These are phyloP conservation scores for Fabriciana adippe DNA, from an alignment of 2,888 invertebrate genomes.

Conservation along the genomic window DNA sequence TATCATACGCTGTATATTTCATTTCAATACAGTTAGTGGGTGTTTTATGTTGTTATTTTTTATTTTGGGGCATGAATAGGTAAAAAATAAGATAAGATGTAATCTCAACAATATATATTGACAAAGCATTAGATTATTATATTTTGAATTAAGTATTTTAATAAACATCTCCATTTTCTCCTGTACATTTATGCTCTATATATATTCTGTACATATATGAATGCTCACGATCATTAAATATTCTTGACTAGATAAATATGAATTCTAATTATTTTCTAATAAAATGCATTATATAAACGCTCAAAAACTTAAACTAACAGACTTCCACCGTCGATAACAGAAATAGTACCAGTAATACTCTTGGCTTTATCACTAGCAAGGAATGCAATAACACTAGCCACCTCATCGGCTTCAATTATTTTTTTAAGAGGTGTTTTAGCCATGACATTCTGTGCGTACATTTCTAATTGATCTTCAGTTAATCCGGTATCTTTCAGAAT, in stretches of 20 bases:
- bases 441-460: slow-evolving; percentile 82
- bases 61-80: too few species aligned
- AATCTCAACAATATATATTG: too few species aligned
- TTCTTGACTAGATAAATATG: slow-evolving; percentile 10
- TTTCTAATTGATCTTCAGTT: slow-evolving; percentile 87
- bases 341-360: slow-evolving; percentile 91
- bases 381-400: slow-evolving; percentile 93
- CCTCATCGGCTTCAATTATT: slow-evolving; percentile 90
- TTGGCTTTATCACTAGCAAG: slow-evolving; percentile 92
- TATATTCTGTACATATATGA: background rate
- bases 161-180: too few species aligned
- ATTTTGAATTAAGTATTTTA: too few species aligned
- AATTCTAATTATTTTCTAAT: background rate
- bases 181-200: too few species aligned
- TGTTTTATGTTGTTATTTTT: too few species aligned
- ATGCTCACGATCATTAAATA: slow-evolving; percentile 6
- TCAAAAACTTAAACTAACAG: slow-evolving; percentile 47
- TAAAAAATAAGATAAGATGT: too few species aligned
- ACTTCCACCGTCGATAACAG: slow-evolving; percentile 66
- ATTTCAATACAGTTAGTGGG: too few species aligned
- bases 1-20: too few species aligned
- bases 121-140: too few species aligned
- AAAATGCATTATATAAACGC: slow-evolving; percentile 2
- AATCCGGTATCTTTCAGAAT: slow-evolving; percentile 86
- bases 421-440: slow-evolving; percentile 94